Conservation (phyloP, 2,797 vertebrate species). For the Tapera naevia region DNA sequence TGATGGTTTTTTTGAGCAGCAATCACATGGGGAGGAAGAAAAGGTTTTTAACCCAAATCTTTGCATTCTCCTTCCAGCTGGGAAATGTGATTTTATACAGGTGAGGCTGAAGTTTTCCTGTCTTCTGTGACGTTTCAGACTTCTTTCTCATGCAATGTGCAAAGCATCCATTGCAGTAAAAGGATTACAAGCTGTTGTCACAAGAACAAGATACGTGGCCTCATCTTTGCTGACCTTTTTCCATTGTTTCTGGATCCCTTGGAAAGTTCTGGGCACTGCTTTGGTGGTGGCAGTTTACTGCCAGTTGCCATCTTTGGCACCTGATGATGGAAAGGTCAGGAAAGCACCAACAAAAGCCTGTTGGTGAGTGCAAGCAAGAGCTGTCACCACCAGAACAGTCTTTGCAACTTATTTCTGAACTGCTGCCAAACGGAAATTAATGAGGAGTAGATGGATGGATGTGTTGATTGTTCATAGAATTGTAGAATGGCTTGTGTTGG, state of each 20-base stretch:
- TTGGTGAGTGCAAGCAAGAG: not conserved
- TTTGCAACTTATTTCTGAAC: not conserved
- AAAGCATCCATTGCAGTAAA: not conserved
- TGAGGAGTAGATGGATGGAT: not conserved
- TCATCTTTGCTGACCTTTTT: not conserved
- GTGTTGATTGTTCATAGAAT: not conserved
- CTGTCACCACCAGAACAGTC: not conserved
- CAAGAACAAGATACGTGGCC: not conserved
- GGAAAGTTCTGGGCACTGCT: too few relatives aligned
- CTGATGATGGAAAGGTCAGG: not conserved
- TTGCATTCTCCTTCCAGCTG: not conserved
- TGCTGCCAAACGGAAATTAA: not conserved
- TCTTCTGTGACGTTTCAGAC: not conserved
- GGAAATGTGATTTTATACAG: not conserved
- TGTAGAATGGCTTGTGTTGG: too few relatives aligned
- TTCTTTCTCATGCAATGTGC: not conserved
- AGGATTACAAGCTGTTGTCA: not conserved
- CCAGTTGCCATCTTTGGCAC: not conserved
- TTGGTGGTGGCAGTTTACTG: not conserved
- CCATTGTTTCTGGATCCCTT: accelerated
- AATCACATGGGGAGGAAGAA: not conserved
- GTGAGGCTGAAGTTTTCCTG: not conserved
- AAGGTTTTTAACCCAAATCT: not conserved
- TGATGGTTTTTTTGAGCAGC: not conserved
- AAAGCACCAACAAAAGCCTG: not conserved